These are phyloP conservation scores for Rissa tridactyla DNA, from an alignment of 2,113 vertebrate genomes.

Conservation along the genomic window DNA sequence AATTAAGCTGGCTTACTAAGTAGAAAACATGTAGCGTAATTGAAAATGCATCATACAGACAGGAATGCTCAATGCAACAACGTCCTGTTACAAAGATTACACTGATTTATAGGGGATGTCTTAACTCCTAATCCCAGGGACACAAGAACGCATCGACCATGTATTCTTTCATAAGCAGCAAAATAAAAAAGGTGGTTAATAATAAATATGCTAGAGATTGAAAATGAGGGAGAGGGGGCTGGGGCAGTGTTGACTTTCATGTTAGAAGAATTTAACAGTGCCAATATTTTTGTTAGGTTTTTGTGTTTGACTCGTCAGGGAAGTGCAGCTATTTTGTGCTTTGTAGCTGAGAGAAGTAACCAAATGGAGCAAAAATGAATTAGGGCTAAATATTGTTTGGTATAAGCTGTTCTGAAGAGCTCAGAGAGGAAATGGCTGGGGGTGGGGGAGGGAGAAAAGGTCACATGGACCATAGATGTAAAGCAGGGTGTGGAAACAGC, in stretches of 20 bases:
- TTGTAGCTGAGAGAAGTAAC: conserved; percentile 40
- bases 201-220: conserved; percentile 64
- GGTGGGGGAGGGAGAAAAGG: conserved; percentile 33
- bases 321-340: conserved; percentile 48
- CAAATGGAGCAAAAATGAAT: conserved; percentile 57
- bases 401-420: conserved; percentile 60
- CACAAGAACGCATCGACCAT: conserved; percentile 52
- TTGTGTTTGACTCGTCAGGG: conserved; percentile 53
- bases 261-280: conserved; percentile 44
- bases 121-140: conserved; percentile 76
- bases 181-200: conserved; percentile 67
- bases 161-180: conserved; percentile 67
- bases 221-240: conserved; percentile 60
- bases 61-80: conserved; percentile 67
- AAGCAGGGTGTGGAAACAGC: conserved; percentile 60
- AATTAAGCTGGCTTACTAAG: conserved; percentile 86
- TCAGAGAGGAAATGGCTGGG: conserved; percentile 42
- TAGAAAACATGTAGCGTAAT: conserved; percentile 82
- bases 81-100: conserved; percentile 77
- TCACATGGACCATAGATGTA: conserved; percentile 47
- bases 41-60: conserved; percentile 78
- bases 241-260: conserved; percentile 21
- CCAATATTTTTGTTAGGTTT: conserved; percentile 60
- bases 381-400: conserved; percentile 51
- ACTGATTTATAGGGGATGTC: conserved; percentile 77